A percentile compares a stretch with the other conserved stretches of the same genome.
Conservation (phyloP, 1,140 invertebrate species). For the Leptinotarsa lineolata region DNA sequence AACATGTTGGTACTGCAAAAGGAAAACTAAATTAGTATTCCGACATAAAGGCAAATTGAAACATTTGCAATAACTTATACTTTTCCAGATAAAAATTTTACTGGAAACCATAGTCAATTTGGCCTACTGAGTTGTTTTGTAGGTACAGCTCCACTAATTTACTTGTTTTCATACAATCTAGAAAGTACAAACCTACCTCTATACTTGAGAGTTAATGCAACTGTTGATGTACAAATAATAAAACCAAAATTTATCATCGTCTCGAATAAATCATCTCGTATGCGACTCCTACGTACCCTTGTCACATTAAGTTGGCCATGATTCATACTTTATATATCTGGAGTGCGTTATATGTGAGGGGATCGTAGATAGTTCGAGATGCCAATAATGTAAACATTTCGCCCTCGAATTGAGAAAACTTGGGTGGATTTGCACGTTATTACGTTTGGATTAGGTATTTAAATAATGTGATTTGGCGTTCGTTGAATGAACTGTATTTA, state of each 20-base stretch:
- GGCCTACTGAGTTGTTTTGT: no score
- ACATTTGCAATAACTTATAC: no score
- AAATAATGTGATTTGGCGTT: neutral
- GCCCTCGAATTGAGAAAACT: constrained; percentile 3
- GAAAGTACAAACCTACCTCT: no score
- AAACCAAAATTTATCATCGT: neutral
- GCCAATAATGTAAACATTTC: constrained; percentile 8
- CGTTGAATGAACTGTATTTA: neutral
- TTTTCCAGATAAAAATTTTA: no score
- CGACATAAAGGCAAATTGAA: no score
- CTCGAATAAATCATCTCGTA: neutral
- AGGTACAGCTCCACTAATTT: no score
- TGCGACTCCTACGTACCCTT: constrained; percentile 2
- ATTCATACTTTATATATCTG: constrained; percentile 7
- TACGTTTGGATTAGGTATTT: neutral
- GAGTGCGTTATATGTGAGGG: constrained; percentile 1
- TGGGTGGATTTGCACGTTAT: constrained; percentile 2
- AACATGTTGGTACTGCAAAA: no score
- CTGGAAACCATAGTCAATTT: no score
- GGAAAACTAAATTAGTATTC: no score
- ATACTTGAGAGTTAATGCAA: neutral
- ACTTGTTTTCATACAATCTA: no score
- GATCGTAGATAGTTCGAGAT: constrained; percentile 5
- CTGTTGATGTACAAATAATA: constrained; percentile 6
- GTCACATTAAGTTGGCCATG: neutral